Conservation (phyloP, 37 sponge, comb jelly and placozoan species). For the Cliona cf. orientalis region DNA sequence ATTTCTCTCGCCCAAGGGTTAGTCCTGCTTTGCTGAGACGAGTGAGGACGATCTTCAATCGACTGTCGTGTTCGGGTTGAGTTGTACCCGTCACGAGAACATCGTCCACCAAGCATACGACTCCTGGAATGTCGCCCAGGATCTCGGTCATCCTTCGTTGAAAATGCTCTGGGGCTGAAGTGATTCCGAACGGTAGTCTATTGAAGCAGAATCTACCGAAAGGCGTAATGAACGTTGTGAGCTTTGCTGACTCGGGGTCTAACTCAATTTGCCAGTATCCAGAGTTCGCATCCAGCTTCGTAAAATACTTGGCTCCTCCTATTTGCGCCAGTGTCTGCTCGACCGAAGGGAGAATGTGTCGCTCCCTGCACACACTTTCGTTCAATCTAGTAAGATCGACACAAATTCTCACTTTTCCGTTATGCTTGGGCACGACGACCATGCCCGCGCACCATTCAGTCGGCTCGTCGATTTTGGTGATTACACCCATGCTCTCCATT, state of each 20-base stretch:
- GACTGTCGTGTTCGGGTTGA: constrained; percentile 25
- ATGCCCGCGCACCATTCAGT: constrained; percentile 40
- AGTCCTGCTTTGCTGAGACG: constrained; percentile 2
- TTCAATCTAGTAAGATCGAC: constrained; percentile 54
- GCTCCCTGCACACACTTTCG: constrained; percentile 36
- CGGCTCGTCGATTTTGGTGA: constrained; percentile 12
- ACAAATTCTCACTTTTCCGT: constrained; percentile 28
- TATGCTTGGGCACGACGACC: constrained; percentile 31
- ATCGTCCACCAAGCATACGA: too few species aligned
- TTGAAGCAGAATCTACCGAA: too few species aligned
- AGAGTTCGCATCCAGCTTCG: constrained; percentile 18
- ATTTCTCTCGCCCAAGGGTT: constrained; percentile 32
- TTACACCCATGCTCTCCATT: constrained; percentile 31
- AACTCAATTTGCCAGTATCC: constrained; percentile 30
- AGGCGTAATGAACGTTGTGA: constrained; percentile 34
- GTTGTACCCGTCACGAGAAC: constrained; percentile 26
- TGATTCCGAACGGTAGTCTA: constrained; percentile 43
- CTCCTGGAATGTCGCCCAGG: constrained; percentile 18
- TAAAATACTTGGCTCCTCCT: constrained; percentile 7
- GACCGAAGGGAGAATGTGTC: constrained; percentile 21
- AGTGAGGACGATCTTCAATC: constrained; percentile 1
- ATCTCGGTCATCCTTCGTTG: constrained; percentile 7
- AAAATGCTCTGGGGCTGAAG: constrained; percentile 45
- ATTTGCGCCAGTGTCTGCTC: constrained; percentile 4
- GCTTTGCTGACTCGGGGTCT: constrained; percentile 6